Conservation (phyloP, 53 echinoderm and acorn worm genomes). For the Glandiceps talaboti region DNA sequence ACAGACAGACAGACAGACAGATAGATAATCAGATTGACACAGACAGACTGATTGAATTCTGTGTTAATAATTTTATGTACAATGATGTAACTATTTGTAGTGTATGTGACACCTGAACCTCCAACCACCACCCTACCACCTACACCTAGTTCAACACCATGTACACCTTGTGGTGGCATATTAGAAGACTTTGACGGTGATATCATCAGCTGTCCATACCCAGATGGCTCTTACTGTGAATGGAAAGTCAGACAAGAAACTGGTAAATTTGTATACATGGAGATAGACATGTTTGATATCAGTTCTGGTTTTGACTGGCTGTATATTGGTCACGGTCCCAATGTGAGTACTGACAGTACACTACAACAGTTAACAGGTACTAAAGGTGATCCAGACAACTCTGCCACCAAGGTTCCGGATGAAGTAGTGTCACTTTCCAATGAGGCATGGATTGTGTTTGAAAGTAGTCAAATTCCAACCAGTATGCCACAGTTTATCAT, state of each 20-base stretch:
- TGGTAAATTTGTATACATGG: neutral
- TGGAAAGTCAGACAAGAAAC: neutral
- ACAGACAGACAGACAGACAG: too few species aligned
- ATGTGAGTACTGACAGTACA: neutral
- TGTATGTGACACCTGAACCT: neutral
- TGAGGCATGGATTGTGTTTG: neutral
- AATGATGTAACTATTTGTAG: too few species aligned
- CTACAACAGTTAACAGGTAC: neutral
- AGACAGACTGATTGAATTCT: too few species aligned
- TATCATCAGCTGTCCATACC: conserved; percentile 5
- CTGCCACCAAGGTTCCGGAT: neutral
- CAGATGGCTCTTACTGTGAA: conserved; percentile 2
- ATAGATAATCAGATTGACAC: too few species aligned
- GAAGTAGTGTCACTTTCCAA: neutral
- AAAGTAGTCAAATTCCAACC: neutral
- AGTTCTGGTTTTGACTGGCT: neutral
- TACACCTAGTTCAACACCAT: neutral
- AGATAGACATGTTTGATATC: conserved; percentile 1
- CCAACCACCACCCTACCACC: neutral
- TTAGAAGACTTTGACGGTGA: neutral
- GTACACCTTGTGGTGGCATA: neutral
- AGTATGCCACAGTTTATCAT: neutral
- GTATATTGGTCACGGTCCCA: neutral
- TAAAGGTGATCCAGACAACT: neutral
- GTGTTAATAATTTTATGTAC: too few species aligned